These are phyloP conservation scores for Dryas iulia DNA, from an alignment of 1,140 invertebrate genomes.

Conservation along the genomic window DNA sequence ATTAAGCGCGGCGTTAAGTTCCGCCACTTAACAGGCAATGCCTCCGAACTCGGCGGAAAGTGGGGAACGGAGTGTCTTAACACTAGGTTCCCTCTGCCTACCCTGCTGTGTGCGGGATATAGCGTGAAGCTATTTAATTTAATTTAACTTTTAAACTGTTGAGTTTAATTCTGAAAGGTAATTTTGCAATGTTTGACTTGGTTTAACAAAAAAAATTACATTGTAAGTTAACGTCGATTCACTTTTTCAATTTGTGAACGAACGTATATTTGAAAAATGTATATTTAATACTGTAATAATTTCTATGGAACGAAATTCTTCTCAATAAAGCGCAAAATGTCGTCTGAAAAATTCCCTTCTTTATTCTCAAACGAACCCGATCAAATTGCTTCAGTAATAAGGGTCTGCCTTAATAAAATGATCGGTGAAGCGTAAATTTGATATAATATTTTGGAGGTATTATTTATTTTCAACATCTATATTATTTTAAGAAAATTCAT, in stretches of 20 bases:
- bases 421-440: conserved; percentile 47
- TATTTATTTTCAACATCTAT: conserved; percentile 20
- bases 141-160: not conserved
- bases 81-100: too few species aligned
- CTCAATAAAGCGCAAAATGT: conserved; percentile 70
- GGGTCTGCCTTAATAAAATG: conserved; percentile 63
- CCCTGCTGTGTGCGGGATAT: too few species aligned
- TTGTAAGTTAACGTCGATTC: not conserved
- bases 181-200: not conserved
- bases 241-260: not conserved
- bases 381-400: conserved; percentile 72
- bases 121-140: too few species aligned
- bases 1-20: too few species aligned
- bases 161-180: not conserved
- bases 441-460: conserved; percentile 37
- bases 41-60: too few species aligned
- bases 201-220: not conserved
- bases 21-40: too few species aligned
- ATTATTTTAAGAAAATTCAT: conserved; percentile 10
- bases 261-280: conserved; percentile 23
- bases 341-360: conserved; percentile 61
- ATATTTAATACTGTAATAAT: conserved; percentile 47
- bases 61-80: too few species aligned
- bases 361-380: conserved; percentile 62
- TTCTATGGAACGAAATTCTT: conserved; percentile 46